A percentile compares a stretch with the other conserved stretches of the same genome.
Evolutionary conservation across 2,797 vertebrate genomes (phyloP).

Genomic region (Malurus splendens): DNA sequence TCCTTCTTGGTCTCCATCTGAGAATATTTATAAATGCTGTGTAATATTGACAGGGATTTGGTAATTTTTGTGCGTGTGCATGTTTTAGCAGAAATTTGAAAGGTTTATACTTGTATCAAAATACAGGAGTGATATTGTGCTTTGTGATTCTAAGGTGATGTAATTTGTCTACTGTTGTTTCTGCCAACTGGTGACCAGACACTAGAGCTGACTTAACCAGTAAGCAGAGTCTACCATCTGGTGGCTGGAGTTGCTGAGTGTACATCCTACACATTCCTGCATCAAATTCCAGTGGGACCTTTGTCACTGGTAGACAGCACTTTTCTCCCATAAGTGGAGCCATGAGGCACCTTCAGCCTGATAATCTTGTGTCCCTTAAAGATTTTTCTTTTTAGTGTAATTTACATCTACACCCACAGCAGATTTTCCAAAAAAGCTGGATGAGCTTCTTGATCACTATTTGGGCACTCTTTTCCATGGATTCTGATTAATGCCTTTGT

Average conservation of each 20-base stretch:
- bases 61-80: neutral
- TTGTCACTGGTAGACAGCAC: neutral
- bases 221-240: slow-evolving; percentile 70
- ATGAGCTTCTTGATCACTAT: neutral
- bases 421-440: neutral
- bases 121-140: slow-evolving; percentile 4
- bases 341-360: neutral
- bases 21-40: slow-evolving; percentile 57
- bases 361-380: neutral
- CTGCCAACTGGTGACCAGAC: slow-evolving; percentile 67
- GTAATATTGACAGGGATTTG: slow-evolving; percentile 25
- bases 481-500: neutral
- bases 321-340: neutral
- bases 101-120: slow-evolving; percentile 13
- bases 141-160: slow-evolving; percentile 60
- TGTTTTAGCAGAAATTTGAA: slow-evolving; percentile 7
- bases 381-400: neutral
- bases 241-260: slow-evolving; percentile 58
- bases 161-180: slow-evolving; percentile 54
- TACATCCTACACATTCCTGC: slow-evolving; percentile 21
- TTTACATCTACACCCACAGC: neutral
- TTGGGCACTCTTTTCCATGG: neutral
- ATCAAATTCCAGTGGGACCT: slow-evolving; percentile 19
- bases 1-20: slow-evolving; percentile 46
- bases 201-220: slow-evolving; percentile 61